Conservation (phyloP, 2,888 invertebrate genomes). For the Sarcophaga caerulescens region DNA sequence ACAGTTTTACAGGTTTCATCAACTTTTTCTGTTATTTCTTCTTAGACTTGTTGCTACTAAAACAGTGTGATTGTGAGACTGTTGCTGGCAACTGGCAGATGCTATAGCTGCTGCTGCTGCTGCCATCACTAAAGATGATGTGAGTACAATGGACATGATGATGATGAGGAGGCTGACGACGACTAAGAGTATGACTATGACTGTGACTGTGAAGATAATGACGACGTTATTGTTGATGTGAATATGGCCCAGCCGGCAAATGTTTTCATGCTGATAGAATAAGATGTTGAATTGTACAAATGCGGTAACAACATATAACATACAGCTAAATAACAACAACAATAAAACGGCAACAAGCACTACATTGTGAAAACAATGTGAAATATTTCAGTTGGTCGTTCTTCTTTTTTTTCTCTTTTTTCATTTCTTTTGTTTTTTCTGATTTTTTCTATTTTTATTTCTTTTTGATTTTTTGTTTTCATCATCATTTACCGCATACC, state of each 20-base stretch:
- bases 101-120: neutral
- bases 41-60: conserved; percentile 62
- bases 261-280: conserved; percentile 53
- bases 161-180: neutral
- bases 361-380: conserved; percentile 51
- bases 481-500: conserved; percentile 65
- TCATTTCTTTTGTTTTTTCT: conserved; percentile 8
- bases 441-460: neutral
- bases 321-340: conserved; percentile 19
- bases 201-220: conserved; percentile 15
- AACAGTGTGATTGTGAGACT: neutral
- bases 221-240: conserved; percentile 11
- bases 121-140: neutral
- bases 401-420: neutral
- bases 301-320: conserved; percentile 63
- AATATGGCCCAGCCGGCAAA: conserved; percentile 51
- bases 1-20: conserved; percentile 63
- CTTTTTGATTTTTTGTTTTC: neutral
- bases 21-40: conserved; percentile 33
- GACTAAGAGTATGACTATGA: neutral
- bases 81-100: neutral
- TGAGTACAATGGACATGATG: conserved; percentile 9
- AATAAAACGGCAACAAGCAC: neutral
- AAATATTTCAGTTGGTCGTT: conserved; percentile 37
- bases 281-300: conserved; percentile 70